Percentiles rank a stretch among this genome's conserved stretches.
These are phyloP conservation scores for Leptopilina clavipes DNA, from an alignment of 1,140 invertebrate species.

Conservation along the genomic window DNA sequence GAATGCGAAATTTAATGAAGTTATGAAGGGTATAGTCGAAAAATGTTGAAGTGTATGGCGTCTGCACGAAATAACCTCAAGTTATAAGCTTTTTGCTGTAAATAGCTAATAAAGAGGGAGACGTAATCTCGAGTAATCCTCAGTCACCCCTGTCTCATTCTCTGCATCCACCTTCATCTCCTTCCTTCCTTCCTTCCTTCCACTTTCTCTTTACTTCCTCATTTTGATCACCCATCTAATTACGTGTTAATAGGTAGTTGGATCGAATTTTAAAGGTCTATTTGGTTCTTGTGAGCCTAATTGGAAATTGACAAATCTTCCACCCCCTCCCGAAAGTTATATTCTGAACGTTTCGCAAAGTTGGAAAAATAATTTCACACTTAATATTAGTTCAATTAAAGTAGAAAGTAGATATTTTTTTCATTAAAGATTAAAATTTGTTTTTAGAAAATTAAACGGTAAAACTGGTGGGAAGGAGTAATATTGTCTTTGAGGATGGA, in stretches of 20 bases:
- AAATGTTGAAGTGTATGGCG: slow-evolving; percentile 4
- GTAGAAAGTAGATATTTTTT: too few relatives aligned
- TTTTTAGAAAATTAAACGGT: too few relatives aligned
- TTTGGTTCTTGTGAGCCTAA: neutral
- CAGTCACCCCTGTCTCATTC: slow-evolving; percentile 37
- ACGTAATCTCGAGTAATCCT: slow-evolving; percentile 41
- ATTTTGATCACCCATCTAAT: slow-evolving; percentile 33
- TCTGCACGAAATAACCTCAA: slow-evolving; percentile 42
- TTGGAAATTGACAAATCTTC: slow-evolving; percentile 11
- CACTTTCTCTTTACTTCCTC: slow-evolving; percentile 17
- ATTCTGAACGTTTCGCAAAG: too few relatives aligned
- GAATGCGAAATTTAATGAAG: slow-evolving; percentile 2
- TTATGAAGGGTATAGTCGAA: slow-evolving; percentile 10
- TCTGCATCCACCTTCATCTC: slow-evolving; percentile 37
- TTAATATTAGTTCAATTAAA: too few relatives aligned
- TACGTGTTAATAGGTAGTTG: slow-evolving; percentile 28
- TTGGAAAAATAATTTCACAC: too few relatives aligned
- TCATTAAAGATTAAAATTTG: too few relatives aligned
- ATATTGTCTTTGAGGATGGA: neutral
- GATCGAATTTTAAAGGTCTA: slow-evolving; percentile 24
- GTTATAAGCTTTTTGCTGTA: slow-evolving; percentile 45
- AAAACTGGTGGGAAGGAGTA: neutral
- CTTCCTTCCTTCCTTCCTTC: slow-evolving; percentile 3
- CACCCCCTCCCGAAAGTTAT: neutral
- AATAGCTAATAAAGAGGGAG: slow-evolving; percentile 49